Conservation (phyloP, 2,888 invertebrate species). For the Merodon equestris region DNA sequence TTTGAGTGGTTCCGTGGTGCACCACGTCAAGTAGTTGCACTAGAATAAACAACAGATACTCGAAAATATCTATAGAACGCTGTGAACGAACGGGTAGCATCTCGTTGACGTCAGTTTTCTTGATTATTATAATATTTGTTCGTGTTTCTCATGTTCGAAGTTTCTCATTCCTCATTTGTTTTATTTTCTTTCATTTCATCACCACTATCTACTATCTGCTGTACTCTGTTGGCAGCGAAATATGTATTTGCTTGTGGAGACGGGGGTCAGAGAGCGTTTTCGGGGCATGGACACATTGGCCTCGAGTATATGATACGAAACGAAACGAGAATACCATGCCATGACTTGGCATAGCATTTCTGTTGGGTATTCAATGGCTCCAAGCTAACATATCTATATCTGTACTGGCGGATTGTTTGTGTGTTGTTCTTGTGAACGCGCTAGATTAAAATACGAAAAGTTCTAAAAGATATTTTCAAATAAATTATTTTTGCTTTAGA, state of each 20-base stretch:
- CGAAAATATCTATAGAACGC: no score
- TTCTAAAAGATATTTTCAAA: conserved; percentile 59
- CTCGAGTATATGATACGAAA: conserved; percentile 12
- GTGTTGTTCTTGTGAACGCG: conserved; percentile 27
- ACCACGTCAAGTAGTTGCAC: conserved; percentile 5
- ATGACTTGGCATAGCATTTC: background rate
- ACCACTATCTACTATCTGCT: background rate
- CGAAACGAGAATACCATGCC: no score
- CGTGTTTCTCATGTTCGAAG: conserved; percentile 14
- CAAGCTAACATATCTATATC: conserved; percentile 36
- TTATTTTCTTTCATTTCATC: conserved; percentile 10
- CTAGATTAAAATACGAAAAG: conserved; percentile 56
- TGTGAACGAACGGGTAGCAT: background rate
- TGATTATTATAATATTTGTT: conserved; percentile 48
- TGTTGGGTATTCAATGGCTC: conserved; percentile 45
- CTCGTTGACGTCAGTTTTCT: conserved; percentile 48
- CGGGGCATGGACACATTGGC: conserved; percentile 7
- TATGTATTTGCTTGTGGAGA: background rate
- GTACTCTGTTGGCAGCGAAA: conserved; percentile 1
- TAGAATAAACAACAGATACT: conserved; percentile 32
- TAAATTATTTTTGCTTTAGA: conserved; percentile 43
- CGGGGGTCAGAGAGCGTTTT: background rate
- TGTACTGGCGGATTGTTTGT: no score
- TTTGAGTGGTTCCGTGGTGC: conserved; percentile 10
- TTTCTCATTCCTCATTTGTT: conserved; percentile 13